These are phyloP conservation scores for Echeneis naucrates DNA, from an alignment of 2,797 vertebrate species.

Conservation along the genomic window DNA sequence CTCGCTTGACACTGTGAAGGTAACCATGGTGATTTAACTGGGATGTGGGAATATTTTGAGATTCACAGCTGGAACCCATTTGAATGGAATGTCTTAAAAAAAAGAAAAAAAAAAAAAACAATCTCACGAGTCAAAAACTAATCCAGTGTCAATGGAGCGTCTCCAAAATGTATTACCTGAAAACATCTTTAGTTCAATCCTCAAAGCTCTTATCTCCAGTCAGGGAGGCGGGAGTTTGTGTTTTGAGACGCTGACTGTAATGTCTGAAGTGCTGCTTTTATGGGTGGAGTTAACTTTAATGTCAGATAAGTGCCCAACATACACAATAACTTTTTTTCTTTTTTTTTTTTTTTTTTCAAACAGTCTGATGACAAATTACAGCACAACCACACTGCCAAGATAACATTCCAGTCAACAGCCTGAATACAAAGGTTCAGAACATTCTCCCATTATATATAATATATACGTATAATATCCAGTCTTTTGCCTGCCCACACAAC, in stretches of 20 bases:
- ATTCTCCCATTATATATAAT: neutral
- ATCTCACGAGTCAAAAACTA: constrained; percentile 31
- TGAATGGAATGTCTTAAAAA: constrained; percentile 33
- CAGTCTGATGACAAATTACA: neutral
- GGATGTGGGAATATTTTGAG: constrained; percentile 26
- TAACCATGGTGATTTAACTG: constrained; percentile 11
- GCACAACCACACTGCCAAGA: neutral
- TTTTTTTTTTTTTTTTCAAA: neutral
- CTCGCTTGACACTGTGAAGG: neutral
- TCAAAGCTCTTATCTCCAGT: constrained; percentile 25
- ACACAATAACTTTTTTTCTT: neutral
- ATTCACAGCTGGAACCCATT: constrained; percentile 40
- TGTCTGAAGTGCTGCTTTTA: neutral
- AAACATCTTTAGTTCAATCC: constrained; percentile 34
- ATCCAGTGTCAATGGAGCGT: constrained; percentile 50
- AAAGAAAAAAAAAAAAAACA: no score
- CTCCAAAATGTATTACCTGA: constrained; percentile 35
- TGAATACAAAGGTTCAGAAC: constrained; percentile 17
- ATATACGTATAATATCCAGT: constrained; percentile 6
- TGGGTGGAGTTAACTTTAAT: neutral
- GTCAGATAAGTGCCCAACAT: neutral
- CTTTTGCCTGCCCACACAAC: constrained; percentile 30
- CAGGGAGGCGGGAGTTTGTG: neutral
- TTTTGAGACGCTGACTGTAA: constrained; percentile 1
- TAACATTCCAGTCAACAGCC: neutral